Percentiles rank a stretch among this genome's conserved stretches.
phyloP scores from a whole-genome alignment of 2,797 vertebrate species.

The Morus bassanus region DNA sequence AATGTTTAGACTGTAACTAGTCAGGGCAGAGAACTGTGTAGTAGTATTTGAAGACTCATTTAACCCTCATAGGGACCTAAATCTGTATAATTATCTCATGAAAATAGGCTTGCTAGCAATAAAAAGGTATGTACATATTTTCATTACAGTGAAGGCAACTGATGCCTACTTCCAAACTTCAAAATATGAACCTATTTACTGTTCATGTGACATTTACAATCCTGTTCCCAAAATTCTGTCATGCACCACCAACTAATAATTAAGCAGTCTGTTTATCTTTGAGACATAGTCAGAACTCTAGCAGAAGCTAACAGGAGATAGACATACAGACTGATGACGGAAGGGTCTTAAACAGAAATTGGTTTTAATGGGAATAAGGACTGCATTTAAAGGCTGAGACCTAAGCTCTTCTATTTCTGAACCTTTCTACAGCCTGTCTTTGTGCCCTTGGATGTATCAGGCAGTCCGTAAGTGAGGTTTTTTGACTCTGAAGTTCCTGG shows the following conservation, averaged over 20 bases:
- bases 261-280: constrained; percentile 42
- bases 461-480: neutral
- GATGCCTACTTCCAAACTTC: neutral
- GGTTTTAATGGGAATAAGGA: neutral
- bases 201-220: neutral
- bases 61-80: neutral
- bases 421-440: neutral
- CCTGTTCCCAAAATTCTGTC: constrained; percentile 27
- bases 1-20: neutral
- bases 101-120: neutral
- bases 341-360: neutral
- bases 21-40: neutral
- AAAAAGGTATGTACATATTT: neutral
- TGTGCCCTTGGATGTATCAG: neutral
- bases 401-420: neutral
- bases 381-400: neutral
- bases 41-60: neutral
- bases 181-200: constrained; percentile 11
- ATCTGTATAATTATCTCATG: neutral
- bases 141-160: neutral
- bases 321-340: neutral
- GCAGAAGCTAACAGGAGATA: neutral
- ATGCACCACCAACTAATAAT: constrained; percentile 36
- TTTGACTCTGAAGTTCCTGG: neutral
- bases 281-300: neutral